Base-by-base conservation (phyloP, 2,888 invertebrate genomes). In the Pachymerium ferrugineum region DNA sequence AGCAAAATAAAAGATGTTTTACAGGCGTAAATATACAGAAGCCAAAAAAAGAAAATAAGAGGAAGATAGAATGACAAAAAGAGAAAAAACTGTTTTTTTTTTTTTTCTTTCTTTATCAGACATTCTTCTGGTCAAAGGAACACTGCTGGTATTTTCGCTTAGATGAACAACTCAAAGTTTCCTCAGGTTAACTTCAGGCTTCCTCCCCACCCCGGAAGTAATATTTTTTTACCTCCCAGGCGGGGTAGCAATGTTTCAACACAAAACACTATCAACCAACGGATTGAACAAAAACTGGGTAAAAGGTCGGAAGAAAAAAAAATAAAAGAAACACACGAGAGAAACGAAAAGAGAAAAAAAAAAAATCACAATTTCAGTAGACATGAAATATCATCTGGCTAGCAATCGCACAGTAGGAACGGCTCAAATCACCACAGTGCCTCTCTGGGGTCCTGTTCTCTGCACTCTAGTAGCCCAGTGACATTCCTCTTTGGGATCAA, bases 151-250 rank as follows among this genome's bases (percentile, higher is more conserved):
- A 22, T 62, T 62, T 62, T 25, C 62, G 62, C 62, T 62, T 12
- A 62, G 62, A 62, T 62, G 62, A 62, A 62, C 62, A 62, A n/a
- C 62, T 14, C 62, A 62, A 62, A 62, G 62, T 62, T 62, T 62
- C n/a, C 28, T n/a, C 62, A 62, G 62, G 62, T 62, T 62, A 62
- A 62, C 62, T 62, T 62, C 25, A 62, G 62, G 28, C 62, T 62
- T 62, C 25, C 16, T 16, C 47, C 5, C 28, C 25, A 6, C 6
- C 62, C 62, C 62, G 62, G 62, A 62, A 62, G 62, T 62, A 28
- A 28, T 62, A 22, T 62, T 62, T 62, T 62, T 62, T n/a, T n/a
- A n/a, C n/a, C n/a, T n/a, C n/a, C n/a, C n/a, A n/a, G n/a, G n/a
- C n/a, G n/a, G n/a, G n/a, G n/a, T n/a, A n/a, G n/a, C n/a, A n/a